Percentiles rank a stretch among this genome's conserved stretches.
Evolutionary conservation across 2,113 vertebrate species (phyloP).

Genomic region (Numida meleagris): DNA sequence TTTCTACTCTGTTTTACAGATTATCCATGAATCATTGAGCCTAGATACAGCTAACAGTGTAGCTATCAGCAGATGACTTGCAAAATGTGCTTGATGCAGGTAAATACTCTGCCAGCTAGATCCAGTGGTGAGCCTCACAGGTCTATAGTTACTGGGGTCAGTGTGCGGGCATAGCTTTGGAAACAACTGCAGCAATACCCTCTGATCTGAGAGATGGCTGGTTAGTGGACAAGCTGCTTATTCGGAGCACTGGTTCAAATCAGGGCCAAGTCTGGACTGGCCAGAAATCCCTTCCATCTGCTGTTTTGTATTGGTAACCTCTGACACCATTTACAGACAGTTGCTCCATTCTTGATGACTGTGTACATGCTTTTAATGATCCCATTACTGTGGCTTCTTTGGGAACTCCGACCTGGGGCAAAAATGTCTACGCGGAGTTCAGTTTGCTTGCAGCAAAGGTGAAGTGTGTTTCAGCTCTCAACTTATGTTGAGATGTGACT

Average conservation of each 20-base stretch:
- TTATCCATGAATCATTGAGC: not conserved
- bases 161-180: not conserved
- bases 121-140: not conserved
- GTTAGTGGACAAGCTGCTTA: not conserved
- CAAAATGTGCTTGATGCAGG: not conserved
- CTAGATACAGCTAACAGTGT: not conserved
- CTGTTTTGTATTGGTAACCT: not conserved
- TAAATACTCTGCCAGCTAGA: not conserved
- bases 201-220: not conserved
- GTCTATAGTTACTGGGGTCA: not conserved
- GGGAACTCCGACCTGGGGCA: not conserved
- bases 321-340: not conserved
- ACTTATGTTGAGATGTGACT: too few species aligned
- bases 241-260: not conserved
- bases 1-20: not conserved
- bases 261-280: not conserved
- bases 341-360: not conserved
- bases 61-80: not conserved
- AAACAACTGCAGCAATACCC: not conserved
- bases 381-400: not conserved
- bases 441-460: not conserved
- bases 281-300: not conserved
- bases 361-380: not conserved
- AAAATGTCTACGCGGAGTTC: not conserved
- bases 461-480: accelerated